Evolutionary conservation across 2,888 invertebrate species (phyloP), one percentile per base, ranked within the genome.

Genomic region (Drosophila austrosaltans): DNA sequence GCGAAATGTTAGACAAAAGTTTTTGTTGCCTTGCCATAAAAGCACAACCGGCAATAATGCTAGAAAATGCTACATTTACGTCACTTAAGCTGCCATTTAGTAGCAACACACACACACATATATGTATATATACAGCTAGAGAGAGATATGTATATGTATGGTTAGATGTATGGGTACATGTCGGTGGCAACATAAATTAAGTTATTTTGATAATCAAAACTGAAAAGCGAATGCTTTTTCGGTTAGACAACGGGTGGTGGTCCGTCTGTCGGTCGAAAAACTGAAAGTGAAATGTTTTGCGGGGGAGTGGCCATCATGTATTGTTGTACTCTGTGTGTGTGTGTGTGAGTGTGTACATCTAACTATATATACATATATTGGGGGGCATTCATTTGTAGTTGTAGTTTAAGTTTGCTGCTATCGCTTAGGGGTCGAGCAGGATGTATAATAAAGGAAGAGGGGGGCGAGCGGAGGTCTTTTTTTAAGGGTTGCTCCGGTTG

Each of bases 191-290:
- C 82, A 82, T 87, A 82, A 82, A 82, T 82, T 79, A 87, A 82
- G 82, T 82, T 82, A 82, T 82, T 82, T 84, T 84, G 82, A 87
- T 82, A 82, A 87, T 82, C 82, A 82, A 82, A 82, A 82, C 87
- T 79, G 84, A 76, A 79, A 81, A 77, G 87, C 82, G 77, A 84
- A 87, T 75, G 77, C 69, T 86, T 76, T 69, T 69, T 66, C 30
- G 71, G 72, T 76, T 74, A 76, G 78, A 62, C 78, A 69, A 69
- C 53, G 32, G 59, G 54, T n/a, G 59, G 54, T n/a, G 42, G 39
- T 53, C 56, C 22, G 48, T 48, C 48, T 7, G 44, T 44, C 44
- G 20, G 10, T 48, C 10, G 22, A 44, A 53, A 53, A 40, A 32
- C 53, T 53, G 20, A 53, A 57, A 39, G 30, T 57, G 40, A 36